These are phyloP conservation scores for Melanocharis versteri DNA, from an alignment of 2,113 vertebrate genomes.

Conservation along the genomic window DNA sequence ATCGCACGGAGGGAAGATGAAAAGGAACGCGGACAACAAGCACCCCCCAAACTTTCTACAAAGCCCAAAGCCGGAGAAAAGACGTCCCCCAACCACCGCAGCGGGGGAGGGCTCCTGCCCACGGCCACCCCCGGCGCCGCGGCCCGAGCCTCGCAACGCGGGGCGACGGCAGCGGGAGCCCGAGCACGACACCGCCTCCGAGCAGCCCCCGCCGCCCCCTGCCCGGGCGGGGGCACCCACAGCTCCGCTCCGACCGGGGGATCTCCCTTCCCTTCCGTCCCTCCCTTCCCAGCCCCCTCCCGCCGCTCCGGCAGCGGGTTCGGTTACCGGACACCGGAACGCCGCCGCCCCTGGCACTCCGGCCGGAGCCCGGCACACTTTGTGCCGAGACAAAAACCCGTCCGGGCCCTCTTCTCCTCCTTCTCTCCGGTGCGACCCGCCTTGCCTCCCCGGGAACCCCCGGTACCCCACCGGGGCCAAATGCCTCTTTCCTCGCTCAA, in stretches of 20 bases:
- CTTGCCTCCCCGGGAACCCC: neutral
- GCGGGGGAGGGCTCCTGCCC: neutral
- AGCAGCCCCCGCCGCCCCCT: neutral
- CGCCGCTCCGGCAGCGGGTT: neutral
- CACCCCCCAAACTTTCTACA: neutral
- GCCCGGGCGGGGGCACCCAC: neutral
- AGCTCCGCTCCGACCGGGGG: neutral
- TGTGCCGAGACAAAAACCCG: neutral
- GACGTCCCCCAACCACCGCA: neutral
- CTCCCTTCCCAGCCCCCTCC: neutral
- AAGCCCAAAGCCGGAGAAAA: neutral
- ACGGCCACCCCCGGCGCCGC: neutral
- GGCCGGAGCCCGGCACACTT: neutral
- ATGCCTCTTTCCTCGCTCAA: neutral
- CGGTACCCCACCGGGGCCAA: neutral
- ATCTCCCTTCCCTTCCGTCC: neutral
- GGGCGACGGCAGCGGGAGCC: neutral
- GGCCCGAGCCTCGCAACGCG: neutral
- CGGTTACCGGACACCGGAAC: constrained; percentile 15
- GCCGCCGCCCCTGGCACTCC: neutral
- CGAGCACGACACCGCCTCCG: neutral
- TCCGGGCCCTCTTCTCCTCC: neutral
- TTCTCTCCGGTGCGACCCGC: neutral
- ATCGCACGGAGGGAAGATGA: neutral
- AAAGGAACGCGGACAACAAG: neutral